These are phyloP conservation scores for Hemicordylus capensis DNA, from an alignment of 2,113 vertebrate species.

Conservation along the genomic window DNA sequence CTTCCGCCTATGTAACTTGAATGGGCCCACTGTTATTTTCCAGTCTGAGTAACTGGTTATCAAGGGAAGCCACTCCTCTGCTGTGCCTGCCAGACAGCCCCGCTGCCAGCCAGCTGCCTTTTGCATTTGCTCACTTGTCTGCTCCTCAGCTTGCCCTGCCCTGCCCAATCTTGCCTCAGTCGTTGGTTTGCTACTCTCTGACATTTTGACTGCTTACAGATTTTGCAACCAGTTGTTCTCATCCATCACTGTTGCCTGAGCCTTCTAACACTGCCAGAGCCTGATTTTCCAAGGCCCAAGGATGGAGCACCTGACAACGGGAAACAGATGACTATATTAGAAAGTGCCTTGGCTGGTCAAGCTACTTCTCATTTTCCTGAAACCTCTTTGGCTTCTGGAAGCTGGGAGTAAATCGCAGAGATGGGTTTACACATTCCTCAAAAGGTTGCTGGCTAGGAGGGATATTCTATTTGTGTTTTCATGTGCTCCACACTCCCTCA, in stretches of 20 bases:
- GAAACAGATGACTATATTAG: not conserved
- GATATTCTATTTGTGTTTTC: not conserved
- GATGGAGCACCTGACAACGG: not conserved
- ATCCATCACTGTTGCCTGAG: not conserved
- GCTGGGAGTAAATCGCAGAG: not conserved
- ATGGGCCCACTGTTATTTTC: not conserved
- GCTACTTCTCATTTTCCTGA: not conserved
- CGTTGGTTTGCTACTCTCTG: not conserved
- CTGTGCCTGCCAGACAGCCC: not conserved
- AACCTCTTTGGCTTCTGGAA: not conserved
- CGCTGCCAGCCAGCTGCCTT: not conserved
- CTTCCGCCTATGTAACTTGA: not conserved
- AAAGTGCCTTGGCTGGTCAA: not conserved
- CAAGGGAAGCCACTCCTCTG: not conserved
- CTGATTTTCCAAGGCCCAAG: not conserved
- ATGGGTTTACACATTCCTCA: not conserved
- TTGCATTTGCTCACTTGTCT: not conserved
- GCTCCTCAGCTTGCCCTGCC: not conserved
- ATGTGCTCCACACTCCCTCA: not conserved
- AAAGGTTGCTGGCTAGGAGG: too few relatives aligned
- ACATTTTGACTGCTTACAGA: not conserved
- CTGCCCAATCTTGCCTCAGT: not conserved
- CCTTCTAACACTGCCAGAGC: not conserved
- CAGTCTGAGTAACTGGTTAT: not conserved
- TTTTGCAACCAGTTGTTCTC: not conserved